Evolutionary conservation across 2,888 invertebrate genomes (phyloP).

Genomic region (Hydroisotoma schaefferi): DNA sequence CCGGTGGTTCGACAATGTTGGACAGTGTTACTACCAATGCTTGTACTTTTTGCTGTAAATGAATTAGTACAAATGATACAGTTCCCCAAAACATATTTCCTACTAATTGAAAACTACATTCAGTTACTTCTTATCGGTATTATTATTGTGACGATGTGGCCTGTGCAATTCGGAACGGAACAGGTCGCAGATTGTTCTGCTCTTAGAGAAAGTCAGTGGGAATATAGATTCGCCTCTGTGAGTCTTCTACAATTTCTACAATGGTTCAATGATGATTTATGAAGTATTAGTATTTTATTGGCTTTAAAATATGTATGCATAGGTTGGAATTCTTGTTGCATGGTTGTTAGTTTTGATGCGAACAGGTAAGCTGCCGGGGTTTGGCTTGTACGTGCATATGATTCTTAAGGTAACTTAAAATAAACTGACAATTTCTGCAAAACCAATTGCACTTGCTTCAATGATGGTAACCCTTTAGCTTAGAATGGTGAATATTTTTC

Average conservation of each 20-base stretch:
- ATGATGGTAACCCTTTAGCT: no score
- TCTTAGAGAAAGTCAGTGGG: slow-evolving; percentile 3
- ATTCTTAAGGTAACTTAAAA: slow-evolving; percentile 12
- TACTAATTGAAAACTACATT: slow-evolving; percentile 80
- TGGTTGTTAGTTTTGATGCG: slow-evolving; percentile 86
- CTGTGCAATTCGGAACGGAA: slow-evolving; percentile 47
- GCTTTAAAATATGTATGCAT: not conserved
- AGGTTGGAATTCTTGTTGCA: slow-evolving; percentile 66
- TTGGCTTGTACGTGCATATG: slow-evolving; percentile 84
- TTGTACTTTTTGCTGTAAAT: slow-evolving; percentile 54
- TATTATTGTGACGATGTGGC: slow-evolving; percentile 51
- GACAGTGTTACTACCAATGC: slow-evolving; percentile 19
- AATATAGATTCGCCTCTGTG: slow-evolving; percentile 1
- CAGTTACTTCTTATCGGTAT: slow-evolving; percentile 73
- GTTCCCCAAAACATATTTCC: slow-evolving; percentile 67
- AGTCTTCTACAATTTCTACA: not conserved
- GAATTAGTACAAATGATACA: slow-evolving; percentile 74
- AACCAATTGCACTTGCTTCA: no score
- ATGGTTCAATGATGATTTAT: not conserved
- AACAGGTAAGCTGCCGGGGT: slow-evolving; percentile 78
- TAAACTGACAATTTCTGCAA: no score
- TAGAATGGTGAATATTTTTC: no score
- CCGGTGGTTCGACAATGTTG: no score
- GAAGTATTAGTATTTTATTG: not conserved
- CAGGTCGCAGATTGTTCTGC: no score